These are phyloP conservation scores for Schlechtendalia chinensis DNA, from an alignment of 1,140 invertebrate genomes.

Conservation along the genomic window DNA sequence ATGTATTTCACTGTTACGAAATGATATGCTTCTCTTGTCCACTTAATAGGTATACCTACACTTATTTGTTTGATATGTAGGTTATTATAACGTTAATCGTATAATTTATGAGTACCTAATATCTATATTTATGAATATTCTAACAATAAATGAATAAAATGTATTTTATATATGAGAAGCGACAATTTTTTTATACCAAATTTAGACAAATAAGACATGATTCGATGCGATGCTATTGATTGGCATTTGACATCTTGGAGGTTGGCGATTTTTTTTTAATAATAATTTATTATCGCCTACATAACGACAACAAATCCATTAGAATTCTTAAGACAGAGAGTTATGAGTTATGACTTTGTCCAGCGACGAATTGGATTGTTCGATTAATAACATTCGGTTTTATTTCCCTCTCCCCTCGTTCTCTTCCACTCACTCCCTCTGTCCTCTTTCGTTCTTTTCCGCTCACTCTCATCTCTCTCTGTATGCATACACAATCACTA, in stretches of 20 bases:
- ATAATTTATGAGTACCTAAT: neutral
- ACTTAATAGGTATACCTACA: neutral
- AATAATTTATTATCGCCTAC: neutral
- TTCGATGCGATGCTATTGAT: neutral
- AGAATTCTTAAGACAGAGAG: neutral
- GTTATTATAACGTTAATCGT: slow-evolving; percentile 5
- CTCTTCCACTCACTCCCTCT: no score
- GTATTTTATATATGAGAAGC: neutral
- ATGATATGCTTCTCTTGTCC: neutral
- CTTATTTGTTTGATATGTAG: neutral
- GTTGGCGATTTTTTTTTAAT: neutral
- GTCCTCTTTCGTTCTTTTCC: no score
- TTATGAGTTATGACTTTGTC: neutral
- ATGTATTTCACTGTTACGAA: neutral
- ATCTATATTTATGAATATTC: neutral
- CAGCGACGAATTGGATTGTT: slow-evolving; percentile 15
- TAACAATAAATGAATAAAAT: neutral
- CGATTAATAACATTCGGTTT: slow-evolving; percentile 14
- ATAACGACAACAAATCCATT: neutral
- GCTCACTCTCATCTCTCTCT: no score
- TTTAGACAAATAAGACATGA: neutral
- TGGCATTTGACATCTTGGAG: neutral
- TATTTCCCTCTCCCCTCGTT: neutral
- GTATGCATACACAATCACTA: no score
- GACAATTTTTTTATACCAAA: neutral